Percentiles rank a stretch among this genome's conserved stretches.
These are phyloP conservation scores for Brachyptera putata DNA, from an alignment of 2,888 invertebrate species.

Conservation along the genomic window DNA sequence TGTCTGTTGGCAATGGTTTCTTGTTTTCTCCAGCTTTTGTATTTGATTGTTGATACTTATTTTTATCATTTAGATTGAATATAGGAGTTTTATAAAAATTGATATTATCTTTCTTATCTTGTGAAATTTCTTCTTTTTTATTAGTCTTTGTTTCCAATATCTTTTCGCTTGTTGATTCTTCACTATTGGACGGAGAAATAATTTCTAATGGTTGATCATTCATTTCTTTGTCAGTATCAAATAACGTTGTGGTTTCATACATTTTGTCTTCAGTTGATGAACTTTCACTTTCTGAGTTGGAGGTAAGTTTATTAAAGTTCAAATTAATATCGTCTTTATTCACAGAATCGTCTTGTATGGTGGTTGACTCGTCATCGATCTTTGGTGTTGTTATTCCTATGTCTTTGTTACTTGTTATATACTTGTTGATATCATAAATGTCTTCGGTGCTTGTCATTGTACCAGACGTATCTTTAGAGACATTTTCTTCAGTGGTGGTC, in stretches of 20 bases:
- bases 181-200: background rate
- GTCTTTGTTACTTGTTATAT: background rate
- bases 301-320: too few relatives aligned
- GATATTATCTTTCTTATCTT: background rate
- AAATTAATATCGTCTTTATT: background rate
- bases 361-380: background rate
- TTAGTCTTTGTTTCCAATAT: background rate
- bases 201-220: background rate
- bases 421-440: background rate
- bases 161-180: too few relatives aligned
- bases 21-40: background rate
- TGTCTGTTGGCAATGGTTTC: background rate
- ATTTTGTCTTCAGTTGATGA: constrained; percentile 9
- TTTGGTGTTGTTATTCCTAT: background rate
- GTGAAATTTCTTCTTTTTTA: too few relatives aligned
- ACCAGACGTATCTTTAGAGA: too few relatives aligned
- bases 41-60: too few relatives aligned
- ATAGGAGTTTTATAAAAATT: background rate
- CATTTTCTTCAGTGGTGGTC: background rate
- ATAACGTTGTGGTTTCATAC: constrained; percentile 30
- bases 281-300: background rate
- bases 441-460: background rate
- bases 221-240: constrained; percentile 32
- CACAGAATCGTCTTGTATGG: constrained; percentile 4
- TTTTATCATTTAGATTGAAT: background rate